Evolutionary conservation across 1,140 invertebrate genomes (phyloP).

Genomic region (Eupristina koningsbergeri): DNA sequence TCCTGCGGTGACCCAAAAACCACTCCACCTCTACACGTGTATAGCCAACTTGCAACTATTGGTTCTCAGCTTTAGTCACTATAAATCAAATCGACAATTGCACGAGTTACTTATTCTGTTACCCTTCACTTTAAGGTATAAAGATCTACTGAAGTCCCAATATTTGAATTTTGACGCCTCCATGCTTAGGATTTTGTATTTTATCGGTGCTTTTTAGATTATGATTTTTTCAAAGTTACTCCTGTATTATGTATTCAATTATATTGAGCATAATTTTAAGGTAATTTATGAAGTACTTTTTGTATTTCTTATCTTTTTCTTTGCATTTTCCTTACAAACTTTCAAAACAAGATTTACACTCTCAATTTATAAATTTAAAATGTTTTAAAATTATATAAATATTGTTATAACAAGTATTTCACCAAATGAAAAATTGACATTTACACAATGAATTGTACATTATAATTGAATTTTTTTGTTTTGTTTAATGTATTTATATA

Average conservation of each 20-base stretch:
- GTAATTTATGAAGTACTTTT: no score
- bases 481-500: no score
- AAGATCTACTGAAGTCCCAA: background rate
- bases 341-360: no score
- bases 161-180: background rate
- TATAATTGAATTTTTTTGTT: no score
- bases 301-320: no score
- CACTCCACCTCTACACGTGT: background rate
- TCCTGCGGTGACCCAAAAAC: conserved; percentile 22
- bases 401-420: no score
- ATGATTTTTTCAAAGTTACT: no score
- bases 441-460: no score
- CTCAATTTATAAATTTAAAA: no score
- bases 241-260: background rate
- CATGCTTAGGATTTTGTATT: background rate
- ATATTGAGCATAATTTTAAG: background rate
- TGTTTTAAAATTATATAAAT: no score
- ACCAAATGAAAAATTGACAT: no score
- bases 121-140: background rate
- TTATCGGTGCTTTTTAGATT: background rate
- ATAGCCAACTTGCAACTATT: background rate
- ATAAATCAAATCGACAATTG: conserved; percentile 11
- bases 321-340: no score
- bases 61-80: background rate
- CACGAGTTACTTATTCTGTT: background rate